Evolutionary conservation across 2,797 vertebrate genomes (phyloP).

Genomic region (Clarias fuscus): DNA sequence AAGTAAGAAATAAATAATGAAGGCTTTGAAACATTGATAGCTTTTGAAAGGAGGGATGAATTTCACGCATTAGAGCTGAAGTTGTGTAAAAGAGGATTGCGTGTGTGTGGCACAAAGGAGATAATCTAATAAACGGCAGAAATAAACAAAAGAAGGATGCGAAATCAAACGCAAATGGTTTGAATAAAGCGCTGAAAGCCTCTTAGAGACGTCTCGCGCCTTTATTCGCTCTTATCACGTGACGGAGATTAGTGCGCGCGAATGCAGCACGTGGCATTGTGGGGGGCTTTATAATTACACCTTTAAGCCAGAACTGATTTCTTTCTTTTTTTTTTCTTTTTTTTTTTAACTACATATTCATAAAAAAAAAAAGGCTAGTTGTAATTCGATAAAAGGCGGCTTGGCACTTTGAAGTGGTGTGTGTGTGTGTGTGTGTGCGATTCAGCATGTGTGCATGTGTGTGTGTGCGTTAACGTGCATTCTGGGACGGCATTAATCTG

Average conservation of each 20-base stretch:
- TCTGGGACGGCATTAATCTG: constrained; percentile 91
- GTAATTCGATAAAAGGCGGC: constrained; percentile 99
- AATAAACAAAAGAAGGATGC: constrained; percentile 77
- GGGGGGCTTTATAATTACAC: constrained; percentile 99
- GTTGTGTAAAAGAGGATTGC: constrained; percentile 49
- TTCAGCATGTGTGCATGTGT: not conserved
- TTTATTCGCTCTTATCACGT: constrained; percentile 99
- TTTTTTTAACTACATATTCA: constrained; percentile 89
- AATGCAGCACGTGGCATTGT: constrained; percentile 93
- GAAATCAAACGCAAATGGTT: constrained; percentile 85
- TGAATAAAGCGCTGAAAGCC: constrained; percentile 89
- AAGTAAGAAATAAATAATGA: not conserved
- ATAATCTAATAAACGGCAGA: constrained; percentile 79
- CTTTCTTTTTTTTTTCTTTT: constrained; percentile 78
- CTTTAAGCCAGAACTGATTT: constrained; percentile 95
- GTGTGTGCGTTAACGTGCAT: constrained; percentile 3
- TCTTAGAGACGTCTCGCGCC: constrained; percentile 91
- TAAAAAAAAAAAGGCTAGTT: constrained; percentile 99
- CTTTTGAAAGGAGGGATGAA: constrained; percentile 37
- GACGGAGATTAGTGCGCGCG: constrained; percentile 83
- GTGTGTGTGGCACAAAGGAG: constrained; percentile 59
- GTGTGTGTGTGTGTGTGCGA: not conserved
- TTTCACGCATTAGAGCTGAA: constrained; percentile 50
- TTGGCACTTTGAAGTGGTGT: constrained; percentile 48
- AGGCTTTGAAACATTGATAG: constrained; percentile 48